A percentile compares a stretch with the other conserved stretches of the same genome.
phyloP scores from a whole-genome alignment of 2,113 vertebrate species.

The Cyphomyrus plagiostoma region DNA sequence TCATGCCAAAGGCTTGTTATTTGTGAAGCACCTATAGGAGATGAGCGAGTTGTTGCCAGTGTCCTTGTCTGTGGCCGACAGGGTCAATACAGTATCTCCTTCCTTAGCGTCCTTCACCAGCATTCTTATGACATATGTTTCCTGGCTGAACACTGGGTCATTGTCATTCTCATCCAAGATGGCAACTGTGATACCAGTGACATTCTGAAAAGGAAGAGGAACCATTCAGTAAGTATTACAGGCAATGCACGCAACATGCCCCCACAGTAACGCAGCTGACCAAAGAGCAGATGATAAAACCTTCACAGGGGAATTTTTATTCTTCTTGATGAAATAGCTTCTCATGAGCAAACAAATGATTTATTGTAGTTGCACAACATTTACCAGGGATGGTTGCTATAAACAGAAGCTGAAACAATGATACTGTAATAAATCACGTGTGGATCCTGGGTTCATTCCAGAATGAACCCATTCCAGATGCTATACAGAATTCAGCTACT shows the following conservation, averaged over 20 bases:
- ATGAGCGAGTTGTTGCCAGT: conserved; percentile 49
- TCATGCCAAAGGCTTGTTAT: neutral
- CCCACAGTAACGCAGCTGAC: neutral
- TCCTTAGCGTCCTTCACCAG: conserved; percentile 40
- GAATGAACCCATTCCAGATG: neutral
- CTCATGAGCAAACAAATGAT: neutral
- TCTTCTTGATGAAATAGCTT: neutral
- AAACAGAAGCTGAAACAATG: neutral
- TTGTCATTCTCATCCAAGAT: conserved; percentile 62
- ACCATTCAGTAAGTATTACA: neutral
- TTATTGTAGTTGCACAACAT: neutral
- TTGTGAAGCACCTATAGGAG: conserved; percentile 49
- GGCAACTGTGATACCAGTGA: conserved; percentile 52
- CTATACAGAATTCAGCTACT: neutral
- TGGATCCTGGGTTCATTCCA: neutral
- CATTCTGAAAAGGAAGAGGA: conserved; percentile 48
- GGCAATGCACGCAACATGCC: neutral
- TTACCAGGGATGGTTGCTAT: neutral
- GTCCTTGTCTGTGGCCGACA: conserved; percentile 57
- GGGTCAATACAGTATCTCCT: conserved; percentile 39
- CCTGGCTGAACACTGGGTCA: conserved; percentile 49
- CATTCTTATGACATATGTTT: conserved; percentile 31
- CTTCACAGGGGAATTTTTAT: conserved; percentile 5
- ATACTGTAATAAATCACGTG: neutral
- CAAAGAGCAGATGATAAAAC: neutral